Conservation (phyloP, 2,888 invertebrate species). For the Eustalomyia histrio region DNA sequence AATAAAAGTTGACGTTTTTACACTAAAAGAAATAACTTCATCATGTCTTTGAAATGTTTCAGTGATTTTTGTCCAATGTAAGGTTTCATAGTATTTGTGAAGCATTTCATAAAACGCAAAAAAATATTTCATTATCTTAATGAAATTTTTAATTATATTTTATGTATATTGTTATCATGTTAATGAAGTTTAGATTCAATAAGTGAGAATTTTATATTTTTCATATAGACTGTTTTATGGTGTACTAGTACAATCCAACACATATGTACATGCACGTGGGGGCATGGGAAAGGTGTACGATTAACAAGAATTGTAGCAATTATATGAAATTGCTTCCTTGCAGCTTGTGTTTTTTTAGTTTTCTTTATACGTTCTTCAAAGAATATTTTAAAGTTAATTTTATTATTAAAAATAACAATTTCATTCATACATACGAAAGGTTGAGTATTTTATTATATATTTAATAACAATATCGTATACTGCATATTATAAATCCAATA, state of each 20-base stretch:
- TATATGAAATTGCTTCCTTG: conserved; percentile 78
- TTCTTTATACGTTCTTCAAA: conserved; percentile 11
- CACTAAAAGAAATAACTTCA: no score
- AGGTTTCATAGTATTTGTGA: no score
- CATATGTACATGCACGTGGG: conserved; percentile 69
- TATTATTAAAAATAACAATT: conserved; percentile 33
- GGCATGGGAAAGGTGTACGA: conserved; percentile 66
- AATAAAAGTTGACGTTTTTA: conserved; percentile 24
- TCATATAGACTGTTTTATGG: no score
- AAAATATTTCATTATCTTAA: no score
- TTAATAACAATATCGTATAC: conserved; percentile 69
- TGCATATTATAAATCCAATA: conserved; percentile 69
- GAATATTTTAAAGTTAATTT: conserved; percentile 42
- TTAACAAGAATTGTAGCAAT: conserved; percentile 77
- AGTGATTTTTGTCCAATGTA: no score
- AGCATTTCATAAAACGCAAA: no score
- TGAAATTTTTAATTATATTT: no score
- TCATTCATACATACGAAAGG: conserved; percentile 27
- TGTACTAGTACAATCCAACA: conserved; percentile 6
- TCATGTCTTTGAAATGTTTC: no score
- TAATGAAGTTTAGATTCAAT: no score
- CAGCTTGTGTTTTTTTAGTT: conserved; percentile 71
- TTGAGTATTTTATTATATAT: conserved; percentile 64
- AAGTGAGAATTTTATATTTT: no score
- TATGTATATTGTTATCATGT: no score